A percentile compares a stretch with the other conserved stretches of the same genome.
Evolutionary conservation across 2,113 vertebrate genomes (phyloP).

Genomic region (Tinamus guttatus): DNA sequence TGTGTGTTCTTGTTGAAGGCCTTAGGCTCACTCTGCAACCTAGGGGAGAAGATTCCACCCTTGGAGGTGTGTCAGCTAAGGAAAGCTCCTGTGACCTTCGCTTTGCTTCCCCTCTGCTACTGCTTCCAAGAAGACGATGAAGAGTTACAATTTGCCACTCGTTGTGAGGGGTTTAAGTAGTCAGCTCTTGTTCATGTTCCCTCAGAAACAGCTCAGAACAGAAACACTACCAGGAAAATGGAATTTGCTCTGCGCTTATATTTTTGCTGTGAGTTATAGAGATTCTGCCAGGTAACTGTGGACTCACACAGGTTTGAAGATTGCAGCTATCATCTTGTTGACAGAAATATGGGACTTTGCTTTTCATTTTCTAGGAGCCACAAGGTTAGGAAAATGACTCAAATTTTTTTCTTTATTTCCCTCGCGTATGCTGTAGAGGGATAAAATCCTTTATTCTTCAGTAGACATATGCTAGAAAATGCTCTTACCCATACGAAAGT

Average conservation of each 20-base stretch:
- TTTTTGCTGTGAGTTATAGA: not conserved
- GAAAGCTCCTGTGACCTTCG: not conserved
- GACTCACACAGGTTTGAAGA: constrained; percentile 41
- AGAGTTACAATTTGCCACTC: not conserved
- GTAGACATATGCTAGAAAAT: fast-evolving
- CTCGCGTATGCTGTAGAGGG: not conserved
- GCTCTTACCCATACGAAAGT: not conserved
- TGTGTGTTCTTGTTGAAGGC: not conserved
- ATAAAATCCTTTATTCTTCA: not conserved
- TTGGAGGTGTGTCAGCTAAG: not conserved
- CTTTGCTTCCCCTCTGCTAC: not conserved
- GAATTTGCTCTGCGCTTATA: constrained; percentile 51
- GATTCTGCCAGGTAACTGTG: constrained; percentile 50
- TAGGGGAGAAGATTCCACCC: not conserved
- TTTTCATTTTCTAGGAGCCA: constrained; percentile 25
- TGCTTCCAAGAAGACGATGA: not conserved
- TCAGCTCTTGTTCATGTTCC: not conserved
- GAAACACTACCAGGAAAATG: not conserved
- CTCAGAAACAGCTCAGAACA: not conserved
- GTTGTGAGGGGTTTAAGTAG: not conserved
- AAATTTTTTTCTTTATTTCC: constrained; percentile 17
- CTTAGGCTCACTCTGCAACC: not conserved
- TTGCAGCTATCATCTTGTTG: constrained; percentile 71
- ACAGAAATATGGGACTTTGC: constrained; percentile 63
- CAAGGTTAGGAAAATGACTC: constrained; percentile 50